Evolutionary conservation across 2,888 invertebrate species (phyloP), one percentile per base, ranked within the genome.

Genomic region (Clitarchus hookeri): DNA sequence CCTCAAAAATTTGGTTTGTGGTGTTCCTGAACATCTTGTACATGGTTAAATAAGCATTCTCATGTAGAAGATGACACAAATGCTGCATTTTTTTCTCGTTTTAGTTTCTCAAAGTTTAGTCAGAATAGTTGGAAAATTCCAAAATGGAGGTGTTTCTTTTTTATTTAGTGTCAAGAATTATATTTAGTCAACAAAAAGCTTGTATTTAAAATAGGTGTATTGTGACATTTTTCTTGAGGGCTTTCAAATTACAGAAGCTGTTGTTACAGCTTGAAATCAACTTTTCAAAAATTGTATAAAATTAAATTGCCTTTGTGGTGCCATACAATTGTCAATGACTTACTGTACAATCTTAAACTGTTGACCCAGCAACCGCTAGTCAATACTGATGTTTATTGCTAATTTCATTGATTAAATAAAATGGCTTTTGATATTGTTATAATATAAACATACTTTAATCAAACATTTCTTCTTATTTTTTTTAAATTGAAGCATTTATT

Each of bases 261-360:
- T 65, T 65, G 23, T 65, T 65, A 65, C 65, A 65, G 65, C 65
- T 65, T 65, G 19, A 65, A 65, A 65, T 65, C 65, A 65, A 65
- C 65, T 65, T 65, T 23, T 65, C 19, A 65, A 65, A 23, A 65
- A 23, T 23, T 65, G n/a, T 16, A 9, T 23, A 23, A 65, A 65
- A 65, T 65, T 65, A 1, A 65, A 65, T 65, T 65, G 65, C 65
- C 65, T 65, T 65, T 65, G n/a, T 65, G 65, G 65, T 65, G 65
- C 65, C 65, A 65, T 65, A 65, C n/a, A 65, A n/a, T 65, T 65
- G 65, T 65, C 65, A 65, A 65, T 65, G 65, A 65, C 65, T 65
- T 65, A 65, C 65, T 65, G 65, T 65, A 65, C 65, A 65, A 65
- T 65, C 65, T 11, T 65, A 65, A 65, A 19, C 65, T 65, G 65